Percentiles rank a stretch among this genome's conserved stretches.
phyloP scores from a whole-genome alignment of 1,140 invertebrate species.

The Mya arenaria region DNA sequence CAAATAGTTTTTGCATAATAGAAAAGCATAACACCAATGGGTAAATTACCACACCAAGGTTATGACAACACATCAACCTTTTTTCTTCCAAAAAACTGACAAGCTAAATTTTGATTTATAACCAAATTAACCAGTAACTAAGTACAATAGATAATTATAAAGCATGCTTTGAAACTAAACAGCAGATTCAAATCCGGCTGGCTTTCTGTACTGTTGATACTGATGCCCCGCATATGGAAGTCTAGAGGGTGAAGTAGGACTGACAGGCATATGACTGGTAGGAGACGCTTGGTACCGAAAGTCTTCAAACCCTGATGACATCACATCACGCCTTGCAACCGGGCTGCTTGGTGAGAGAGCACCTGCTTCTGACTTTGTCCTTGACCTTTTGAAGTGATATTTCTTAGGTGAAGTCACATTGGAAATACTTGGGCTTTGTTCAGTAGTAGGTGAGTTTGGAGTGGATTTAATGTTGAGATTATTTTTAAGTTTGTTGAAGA shows the following conservation, averaged over 20 bases:
- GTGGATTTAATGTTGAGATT: constrained; percentile 47
- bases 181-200: constrained; percentile 60
- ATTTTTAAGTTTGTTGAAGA: constrained; percentile 56
- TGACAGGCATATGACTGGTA: constrained; percentile 48
- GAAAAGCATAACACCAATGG: too few species aligned
- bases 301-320: constrained; percentile 6
- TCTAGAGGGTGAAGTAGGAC: constrained; percentile 22
- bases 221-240: neutral
- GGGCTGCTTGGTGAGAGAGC: constrained; percentile 30
- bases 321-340: neutral
- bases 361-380: constrained; percentile 53
- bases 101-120: too few species aligned
- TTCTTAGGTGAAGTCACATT: constrained; percentile 53
- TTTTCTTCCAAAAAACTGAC: too few species aligned
- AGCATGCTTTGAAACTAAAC: constrained; percentile 28
- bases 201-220: constrained; percentile 42
- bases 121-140: too few species aligned
- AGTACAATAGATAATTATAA: neutral
- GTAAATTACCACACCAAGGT: too few species aligned
- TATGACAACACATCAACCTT: too few species aligned
- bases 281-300: constrained; percentile 51
- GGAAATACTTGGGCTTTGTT: constrained; percentile 33
- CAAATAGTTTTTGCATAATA: too few species aligned
- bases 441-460: constrained; percentile 50
- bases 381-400: constrained; percentile 64